These are phyloP conservation scores for Polymixis lichenea DNA, from an alignment of 2,888 invertebrate species.

Conservation along the genomic window DNA sequence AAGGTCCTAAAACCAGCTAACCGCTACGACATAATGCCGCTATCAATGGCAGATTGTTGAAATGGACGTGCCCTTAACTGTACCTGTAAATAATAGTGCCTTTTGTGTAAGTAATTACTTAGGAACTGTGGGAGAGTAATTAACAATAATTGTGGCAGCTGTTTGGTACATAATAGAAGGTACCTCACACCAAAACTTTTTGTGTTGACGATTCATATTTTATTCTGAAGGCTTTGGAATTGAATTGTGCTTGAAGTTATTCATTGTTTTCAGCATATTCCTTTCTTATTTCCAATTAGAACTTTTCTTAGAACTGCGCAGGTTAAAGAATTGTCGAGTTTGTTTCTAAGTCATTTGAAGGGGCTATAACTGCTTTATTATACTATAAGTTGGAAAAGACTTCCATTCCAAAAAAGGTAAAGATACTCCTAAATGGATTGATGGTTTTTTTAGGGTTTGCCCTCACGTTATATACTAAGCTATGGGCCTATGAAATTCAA, in stretches of 20 bases:
- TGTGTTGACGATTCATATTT: conserved; percentile 39
- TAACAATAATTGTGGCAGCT: conserved; percentile 13
- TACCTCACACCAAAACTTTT: neutral
- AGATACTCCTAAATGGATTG: too few species aligned
- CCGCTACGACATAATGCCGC: neutral
- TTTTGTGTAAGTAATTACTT: conserved; percentile 30
- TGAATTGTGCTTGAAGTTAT: conserved; percentile 6
- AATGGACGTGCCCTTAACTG: neutral
- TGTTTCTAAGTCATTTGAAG: neutral
- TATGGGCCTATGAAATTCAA: too few species aligned
- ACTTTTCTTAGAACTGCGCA: conserved; percentile 1
- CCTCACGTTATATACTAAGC: too few species aligned
- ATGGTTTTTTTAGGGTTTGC: too few species aligned
- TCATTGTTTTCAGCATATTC: neutral
- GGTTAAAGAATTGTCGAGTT: conserved; percentile 1
- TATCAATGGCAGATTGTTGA: conserved; percentile 6
- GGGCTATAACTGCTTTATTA: neutral
- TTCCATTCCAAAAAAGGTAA: neutral
- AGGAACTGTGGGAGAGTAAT: conserved; percentile 18
- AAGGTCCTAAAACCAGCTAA: neutral
- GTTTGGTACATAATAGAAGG: neutral
- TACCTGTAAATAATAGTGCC: conserved; percentile 1
- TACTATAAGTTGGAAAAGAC: neutral
- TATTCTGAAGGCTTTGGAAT: conserved; percentile 7
- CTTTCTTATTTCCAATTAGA: neutral